A percentile compares a stretch with the other conserved stretches of the same genome.
Conservation (phyloP, 2,113 vertebrate species). For the Pituophis catenifer region DNA sequence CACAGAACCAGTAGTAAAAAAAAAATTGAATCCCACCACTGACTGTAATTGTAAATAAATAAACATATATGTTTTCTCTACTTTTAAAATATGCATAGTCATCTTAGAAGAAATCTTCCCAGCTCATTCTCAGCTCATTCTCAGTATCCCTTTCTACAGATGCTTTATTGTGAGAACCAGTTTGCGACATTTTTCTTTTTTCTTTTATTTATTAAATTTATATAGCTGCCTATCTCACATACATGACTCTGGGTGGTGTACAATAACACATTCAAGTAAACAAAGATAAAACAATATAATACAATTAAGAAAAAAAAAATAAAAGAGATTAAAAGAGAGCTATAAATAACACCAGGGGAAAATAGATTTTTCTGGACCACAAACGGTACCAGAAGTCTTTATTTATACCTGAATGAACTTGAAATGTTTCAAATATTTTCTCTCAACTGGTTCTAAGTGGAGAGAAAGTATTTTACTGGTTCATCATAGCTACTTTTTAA, state of each 20-base stretch:
- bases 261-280: not conserved
- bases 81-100: not conserved
- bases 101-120: not conserved
- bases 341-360: not conserved
- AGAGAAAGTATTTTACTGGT: not conserved
- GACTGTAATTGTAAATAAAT: not conserved
- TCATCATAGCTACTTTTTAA: not conserved
- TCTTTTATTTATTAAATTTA: not conserved
- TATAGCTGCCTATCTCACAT: not conserved
- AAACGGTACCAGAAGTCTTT: not conserved
- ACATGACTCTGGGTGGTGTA: not conserved
- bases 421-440: not conserved
- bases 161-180: not conserved
- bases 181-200: not conserved
- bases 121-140: not conserved
- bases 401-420: not conserved
- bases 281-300: not conserved
- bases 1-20: too few species aligned
- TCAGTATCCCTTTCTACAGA: not conserved
- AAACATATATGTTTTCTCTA: not conserved
- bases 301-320: not conserved
- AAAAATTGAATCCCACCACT: too few species aligned
- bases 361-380: not conserved
- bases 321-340: not conserved
- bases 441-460: not conserved